Evolutionary conservation across 92 coral and sea anemone species (phyloP).

Genomic region (Scolanthus callimorphus): DNA sequence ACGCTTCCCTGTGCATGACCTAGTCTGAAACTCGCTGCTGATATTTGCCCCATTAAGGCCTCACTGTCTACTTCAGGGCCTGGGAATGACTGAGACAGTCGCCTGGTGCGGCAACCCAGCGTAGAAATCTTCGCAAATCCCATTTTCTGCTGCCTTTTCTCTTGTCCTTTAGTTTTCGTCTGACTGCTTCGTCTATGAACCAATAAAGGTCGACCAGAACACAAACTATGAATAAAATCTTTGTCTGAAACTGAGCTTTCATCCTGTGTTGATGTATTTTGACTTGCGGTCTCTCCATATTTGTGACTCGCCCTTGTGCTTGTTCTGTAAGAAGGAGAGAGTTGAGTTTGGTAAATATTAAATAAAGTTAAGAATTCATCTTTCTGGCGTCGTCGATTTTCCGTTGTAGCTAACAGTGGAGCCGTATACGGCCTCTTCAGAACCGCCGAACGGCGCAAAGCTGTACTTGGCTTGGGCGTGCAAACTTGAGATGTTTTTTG

Average conservation of each 20-base stretch:
- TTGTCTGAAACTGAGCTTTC: not conserved
- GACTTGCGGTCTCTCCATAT: not conserved
- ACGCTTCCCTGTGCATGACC: not conserved
- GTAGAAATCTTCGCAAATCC: not conserved
- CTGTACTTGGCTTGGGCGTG: not conserved
- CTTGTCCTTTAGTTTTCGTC: not conserved
- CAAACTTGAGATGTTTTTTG: not conserved
- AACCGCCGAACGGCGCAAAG: not conserved
- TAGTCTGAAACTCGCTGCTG: not conserved
- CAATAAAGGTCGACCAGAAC: not conserved
- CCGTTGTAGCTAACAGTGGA: not conserved
- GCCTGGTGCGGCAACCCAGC: not conserved
- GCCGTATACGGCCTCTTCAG: not conserved
- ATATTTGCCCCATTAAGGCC: not conserved
- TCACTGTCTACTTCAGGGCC: not conserved
- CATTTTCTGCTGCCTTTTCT: not conserved
- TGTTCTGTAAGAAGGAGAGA: constrained; percentile 56
- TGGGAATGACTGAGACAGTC: not conserved
- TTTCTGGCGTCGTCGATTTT: constrained; percentile 25
- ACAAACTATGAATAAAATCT: no score
- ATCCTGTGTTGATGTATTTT: not conserved
- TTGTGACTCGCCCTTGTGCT: constrained; percentile 17
- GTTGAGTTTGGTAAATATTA: constrained; percentile 61
- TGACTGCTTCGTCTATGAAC: constrained; percentile 16
- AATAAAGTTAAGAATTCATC: constrained; percentile 50